Base-by-base conservation (phyloP, 2,113 vertebrate genomes). In the Passer domesticus region DNA sequence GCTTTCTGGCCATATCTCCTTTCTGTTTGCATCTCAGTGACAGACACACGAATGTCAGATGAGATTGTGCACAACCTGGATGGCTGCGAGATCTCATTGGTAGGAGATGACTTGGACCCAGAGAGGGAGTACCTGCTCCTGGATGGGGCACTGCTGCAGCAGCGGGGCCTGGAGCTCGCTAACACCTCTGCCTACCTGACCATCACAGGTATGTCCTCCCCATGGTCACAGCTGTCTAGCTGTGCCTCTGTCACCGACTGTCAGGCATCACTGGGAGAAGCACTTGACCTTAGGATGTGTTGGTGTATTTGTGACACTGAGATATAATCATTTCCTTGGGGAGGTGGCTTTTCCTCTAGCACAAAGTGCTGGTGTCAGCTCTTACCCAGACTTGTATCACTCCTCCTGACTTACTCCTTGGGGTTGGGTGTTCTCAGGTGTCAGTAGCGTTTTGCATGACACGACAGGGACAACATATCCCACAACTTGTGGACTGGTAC, bases 11-110 rank as follows among this genome's bases (percentile, higher is more conserved):
- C 22, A 6, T 52, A 13, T 39, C 55, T 69, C 56, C 67, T 72
- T 63, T 76, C 82, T 5, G 2, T 70, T 47, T 83, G 24, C 68
- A 37, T 63, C 39, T 46, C 91, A 98, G 98, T 98, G 94, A 98
- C 97, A 37, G 98, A 98, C 90, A 97, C 98, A 15, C 97, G 97
- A 69, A 99, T 99, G 99, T 99, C 99, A 2, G 99, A 99, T 22
- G 99, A 99, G 30, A 99, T 99, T 24, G 99, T 99, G 84, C 99
- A 99, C 97, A 99, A 99, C 83, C 96, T 99, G 97, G 99, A 99
- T 3, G 98, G 99, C 94, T 99, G 99, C 63, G 99, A 99, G 97
- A 99, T 99, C 67, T 99, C 99, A 3, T 92, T 99, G 7, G 97
- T 99, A 56, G 99, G 99, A 66, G 99, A 99, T 90, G 99, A 99